Evolutionary conservation across 1,140 invertebrate genomes (phyloP), one percentile per base, ranked within the genome.

Genomic region (Hermetia illucens): DNA sequence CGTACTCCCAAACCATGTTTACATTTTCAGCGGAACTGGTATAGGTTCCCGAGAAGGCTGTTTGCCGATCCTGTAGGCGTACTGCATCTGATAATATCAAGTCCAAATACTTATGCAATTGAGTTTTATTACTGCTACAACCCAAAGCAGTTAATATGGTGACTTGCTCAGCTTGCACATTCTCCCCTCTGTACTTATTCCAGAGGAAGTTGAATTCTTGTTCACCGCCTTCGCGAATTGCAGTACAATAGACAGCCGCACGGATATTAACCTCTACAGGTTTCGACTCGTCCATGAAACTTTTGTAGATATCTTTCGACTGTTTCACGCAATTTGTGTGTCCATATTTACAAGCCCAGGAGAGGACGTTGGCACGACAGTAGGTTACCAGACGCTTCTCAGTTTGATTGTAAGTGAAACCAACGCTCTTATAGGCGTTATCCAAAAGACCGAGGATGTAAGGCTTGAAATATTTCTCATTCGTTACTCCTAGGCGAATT

Each of bases 231-330:
- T 61, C 42, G 8, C 62, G 45, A 0, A 71, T 46, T 22, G 63
- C 72, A 18, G 46, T 58, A 47, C 72, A 75, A 49, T 73, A 75
- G 3, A 70, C 67, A 41, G 69, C 67, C 31, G 62, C 63, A 8
- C 68, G 62, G 51, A 71, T 60, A 40, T 75, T 71, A 15, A 65
- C 52, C 3, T 62, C 51, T 12, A 70, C 48, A 4, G 37, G 43
- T 6, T 38, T 38, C 1, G 2, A 3, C 0, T 29, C 12, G 0
- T 10, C 19, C 5, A 27, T 13, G 12, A 48, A 47, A 3, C 38
- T 25, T 13, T 31, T 17, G 29, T 55, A 40, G 18, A 33, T 17
- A 0, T 41, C 20, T 8, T 31, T 34, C 0, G 58, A 40, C 21
- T 56, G 22, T 19, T 43, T 32, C 18, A 61, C 44, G 41, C 73